Evolutionary conservation across 2,888 invertebrate genomes (phyloP), one percentile per base, ranked within the genome.

Genomic region (Danaus chrysippus): DNA sequence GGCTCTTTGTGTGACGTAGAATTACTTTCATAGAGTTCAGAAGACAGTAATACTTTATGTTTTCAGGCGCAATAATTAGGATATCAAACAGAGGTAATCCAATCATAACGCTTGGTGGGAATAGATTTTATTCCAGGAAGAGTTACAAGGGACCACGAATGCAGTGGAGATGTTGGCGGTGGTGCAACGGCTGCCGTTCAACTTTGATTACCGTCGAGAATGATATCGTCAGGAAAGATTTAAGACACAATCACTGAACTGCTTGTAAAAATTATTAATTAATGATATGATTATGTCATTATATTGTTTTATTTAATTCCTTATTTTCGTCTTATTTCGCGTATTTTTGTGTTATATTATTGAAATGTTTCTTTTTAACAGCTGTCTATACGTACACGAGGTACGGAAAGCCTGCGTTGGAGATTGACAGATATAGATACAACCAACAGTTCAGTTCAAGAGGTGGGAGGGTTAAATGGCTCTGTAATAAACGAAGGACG

Each of bases 391-490:
- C 65, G 8, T 11, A 58, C 3, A 68, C 73, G 1, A 58, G 67
- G 3, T 62, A 41, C 9, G 74, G 73, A 0, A 70, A 59, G 6
- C 73, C 73, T 0, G 69, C 69, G 3, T 58, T 73, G 0, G 53
- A 66, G 46, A 15, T 68, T 10, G 76, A 73, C 1, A 1, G 34
- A 2, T 75, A 80, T 56, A 71, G 79, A 17, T 85, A 73, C 62
- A 76, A 82, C 62, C 73, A 67, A 42, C 68, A 76, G 13, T 52
- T n/a, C 1, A 54, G 54, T 42, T 56, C 56, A 10, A 63, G 54
- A 17, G 58, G 61, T 34, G 67, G 68, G 5, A 65, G 44, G 54
- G 66, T 56, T 15, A 56, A 67, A 6, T 76, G 74, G 74, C 61
- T 70, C 6, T 76, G 76, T 58, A 70, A 67, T 42, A 75, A 73